Percentiles rank a stretch among this genome's conserved stretches.
phyloP scores from a whole-genome alignment of 1,140 invertebrate species.

The Drusus annulatus region DNA sequence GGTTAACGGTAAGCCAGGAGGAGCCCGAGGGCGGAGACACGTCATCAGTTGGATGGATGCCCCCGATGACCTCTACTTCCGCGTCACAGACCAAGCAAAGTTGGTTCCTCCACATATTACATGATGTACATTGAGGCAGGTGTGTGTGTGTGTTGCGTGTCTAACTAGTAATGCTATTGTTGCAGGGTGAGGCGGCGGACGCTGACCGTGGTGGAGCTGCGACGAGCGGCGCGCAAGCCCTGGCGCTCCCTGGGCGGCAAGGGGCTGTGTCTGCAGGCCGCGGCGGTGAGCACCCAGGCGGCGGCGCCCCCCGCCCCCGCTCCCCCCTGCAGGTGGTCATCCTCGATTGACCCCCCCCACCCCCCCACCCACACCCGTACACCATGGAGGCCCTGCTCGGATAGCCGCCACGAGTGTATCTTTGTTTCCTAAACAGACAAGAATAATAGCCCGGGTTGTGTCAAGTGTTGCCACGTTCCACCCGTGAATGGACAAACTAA shows the following conservation, averaged over 20 bases:
- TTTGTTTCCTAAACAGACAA: conserved; percentile 55
- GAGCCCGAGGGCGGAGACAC: conserved; percentile 80
- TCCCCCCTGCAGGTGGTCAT: conserved; percentile 76
- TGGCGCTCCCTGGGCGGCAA: conserved; percentile 79
- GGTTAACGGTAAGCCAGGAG: conserved; percentile 81
- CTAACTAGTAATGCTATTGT: conserved; percentile 39
- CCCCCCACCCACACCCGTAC: conserved; percentile 74
- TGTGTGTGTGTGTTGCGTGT: neutral
- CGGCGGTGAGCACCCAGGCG: neutral
- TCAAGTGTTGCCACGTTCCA: conserved; percentile 5
- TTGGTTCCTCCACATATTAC: conserved; percentile 70
- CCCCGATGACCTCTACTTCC: conserved; percentile 96
- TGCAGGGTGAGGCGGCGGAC: conserved; percentile 87
- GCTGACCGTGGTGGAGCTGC: conserved; percentile 84
- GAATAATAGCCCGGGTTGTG: conserved; percentile 7
- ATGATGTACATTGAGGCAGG: neutral
- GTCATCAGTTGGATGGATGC: conserved; percentile 98
- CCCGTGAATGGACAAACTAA: conserved; percentile 5
- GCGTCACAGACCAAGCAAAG: conserved; percentile 92
- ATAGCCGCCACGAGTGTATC: conserved; percentile 62
- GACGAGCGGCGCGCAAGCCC: conserved; percentile 91
- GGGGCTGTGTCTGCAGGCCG: neutral
- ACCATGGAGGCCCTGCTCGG: conserved; percentile 77
- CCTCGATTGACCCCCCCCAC: conserved; percentile 78
- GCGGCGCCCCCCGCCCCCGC: conserved; percentile 60